These are phyloP conservation scores for Digitonthophagus gazella DNA, from an alignment of 2,888 invertebrate genomes.

Conservation along the genomic window DNA sequence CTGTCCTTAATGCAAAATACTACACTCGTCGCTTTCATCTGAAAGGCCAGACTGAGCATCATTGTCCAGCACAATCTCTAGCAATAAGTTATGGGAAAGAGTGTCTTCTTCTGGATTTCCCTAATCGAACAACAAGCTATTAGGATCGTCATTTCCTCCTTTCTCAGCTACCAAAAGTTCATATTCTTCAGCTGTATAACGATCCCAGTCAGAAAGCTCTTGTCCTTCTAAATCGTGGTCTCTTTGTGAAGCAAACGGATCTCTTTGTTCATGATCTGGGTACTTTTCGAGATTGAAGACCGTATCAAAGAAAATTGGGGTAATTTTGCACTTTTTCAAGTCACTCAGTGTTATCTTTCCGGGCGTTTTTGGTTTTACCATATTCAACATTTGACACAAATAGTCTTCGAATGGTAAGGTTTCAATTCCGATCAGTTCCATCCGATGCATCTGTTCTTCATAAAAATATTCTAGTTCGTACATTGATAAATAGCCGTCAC, in stretches of 20 bases:
- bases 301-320: constrained; percentile 97
- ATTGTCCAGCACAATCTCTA: constrained; percentile 59
- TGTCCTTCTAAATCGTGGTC: constrained; percentile 76
- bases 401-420: constrained; percentile 84
- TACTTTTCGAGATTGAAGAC: constrained; percentile 99
- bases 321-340: constrained; percentile 92
- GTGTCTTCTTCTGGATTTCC: constrained; percentile 59
- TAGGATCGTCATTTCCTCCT: constrained; percentile 78
- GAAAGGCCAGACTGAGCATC: constrained; percentile 42
- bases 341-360: constrained; percentile 88
- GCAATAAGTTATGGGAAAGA: constrained; percentile 65
- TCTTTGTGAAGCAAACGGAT: constrained; percentile 93
- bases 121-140: constrained; percentile 77
- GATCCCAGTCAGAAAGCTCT: constrained; percentile 94
- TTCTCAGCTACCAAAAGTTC: constrained; percentile 95
- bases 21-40: constrained; percentile 62
- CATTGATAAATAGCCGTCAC: constrained; percentile 96
- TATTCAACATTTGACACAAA: constrained; percentile 85
- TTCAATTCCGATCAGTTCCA: constrained; percentile 97
- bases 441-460: constrained; percentile 95
- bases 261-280: constrained; percentile 96
- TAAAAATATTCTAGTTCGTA: constrained; percentile 98
- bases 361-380: constrained; percentile 83
- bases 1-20: constrained; percentile 59
- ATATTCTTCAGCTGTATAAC: constrained; percentile 97